These are phyloP conservation scores for Zaprionus vittiger DNA, from an alignment of 1,140 invertebrate species.

Conservation along the genomic window DNA sequence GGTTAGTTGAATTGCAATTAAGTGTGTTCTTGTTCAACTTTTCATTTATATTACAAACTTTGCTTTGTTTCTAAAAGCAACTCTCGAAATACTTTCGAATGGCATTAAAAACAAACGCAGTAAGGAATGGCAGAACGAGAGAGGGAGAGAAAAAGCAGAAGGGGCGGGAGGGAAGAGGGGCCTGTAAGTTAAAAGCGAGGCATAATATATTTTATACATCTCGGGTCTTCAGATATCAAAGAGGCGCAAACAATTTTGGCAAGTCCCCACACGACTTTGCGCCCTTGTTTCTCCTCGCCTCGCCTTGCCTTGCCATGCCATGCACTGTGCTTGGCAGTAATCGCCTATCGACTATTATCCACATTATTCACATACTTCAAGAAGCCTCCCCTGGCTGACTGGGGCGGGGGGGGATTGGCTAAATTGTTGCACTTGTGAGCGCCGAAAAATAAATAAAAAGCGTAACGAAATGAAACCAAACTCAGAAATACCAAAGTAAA, in stretches of 20 bases:
- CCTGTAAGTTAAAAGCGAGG: conserved; percentile 14
- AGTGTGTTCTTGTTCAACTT: conserved; percentile 21
- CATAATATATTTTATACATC: conserved; percentile 32
- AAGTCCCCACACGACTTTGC: conserved; percentile 12
- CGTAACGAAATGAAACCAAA: conserved; percentile 63
- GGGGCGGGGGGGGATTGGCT: conserved; percentile 7
- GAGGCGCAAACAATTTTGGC: conserved; percentile 31
- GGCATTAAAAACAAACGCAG: conserved; percentile 19
- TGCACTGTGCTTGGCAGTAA: conserved; percentile 21
- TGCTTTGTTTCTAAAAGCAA: conserved; percentile 13
- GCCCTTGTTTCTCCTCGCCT: not conserved
- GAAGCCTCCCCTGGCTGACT: too few species aligned
- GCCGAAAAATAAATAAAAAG: conserved; percentile 52
- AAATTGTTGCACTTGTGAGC: conserved; percentile 73
- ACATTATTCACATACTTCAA: conserved; percentile 43
- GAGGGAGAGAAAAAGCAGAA: too few species aligned
- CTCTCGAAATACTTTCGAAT: conserved; percentile 28
- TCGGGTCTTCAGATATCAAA: conserved; percentile 15
- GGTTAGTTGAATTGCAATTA: conserved; percentile 24
- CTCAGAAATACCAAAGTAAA: conserved; percentile 68
- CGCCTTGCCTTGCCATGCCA: too few species aligned
- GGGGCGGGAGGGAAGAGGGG: not conserved
- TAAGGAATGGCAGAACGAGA: not conserved
- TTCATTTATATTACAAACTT: conserved; percentile 10
- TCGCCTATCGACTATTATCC: conserved; percentile 47